Percentiles rank a stretch among this genome's conserved stretches.
phyloP scores from a whole-genome alignment of 2,113 vertebrate species.

The Ophthalmolycus amberensis region DNA sequence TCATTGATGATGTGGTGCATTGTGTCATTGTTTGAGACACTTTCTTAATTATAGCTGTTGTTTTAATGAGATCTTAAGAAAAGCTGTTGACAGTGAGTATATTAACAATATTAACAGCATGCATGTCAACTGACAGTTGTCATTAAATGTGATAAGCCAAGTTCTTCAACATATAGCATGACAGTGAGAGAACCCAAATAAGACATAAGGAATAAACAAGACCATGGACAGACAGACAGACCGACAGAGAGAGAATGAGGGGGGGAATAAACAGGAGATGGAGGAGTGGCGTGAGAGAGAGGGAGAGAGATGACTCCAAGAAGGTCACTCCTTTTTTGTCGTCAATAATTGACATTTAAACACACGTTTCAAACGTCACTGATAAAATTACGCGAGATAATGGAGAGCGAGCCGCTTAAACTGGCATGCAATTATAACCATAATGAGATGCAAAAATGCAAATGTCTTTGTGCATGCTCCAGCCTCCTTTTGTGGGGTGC shows the following conservation, averaged over 20 bases:
- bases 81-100: slow-evolving; percentile 55
- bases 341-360: slow-evolving; percentile 98
- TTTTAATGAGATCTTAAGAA: slow-evolving; percentile 61
- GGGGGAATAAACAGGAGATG: slow-evolving; percentile 22
- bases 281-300: slow-evolving; percentile 47
- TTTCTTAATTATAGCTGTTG: slow-evolving; percentile 36
- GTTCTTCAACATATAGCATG: slow-evolving; percentile 38
- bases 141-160: slow-evolving; percentile 39
- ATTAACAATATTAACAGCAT: slow-evolving; percentile 58
- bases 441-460: slow-evolving; percentile 99
- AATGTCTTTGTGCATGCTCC: slow-evolving; percentile 89
- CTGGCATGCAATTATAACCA: slow-evolving; percentile 92
- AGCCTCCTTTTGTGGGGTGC: slow-evolving; percentile 92
- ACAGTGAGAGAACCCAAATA: slow-evolving; percentile 25
- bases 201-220: slow-evolving; percentile 40
- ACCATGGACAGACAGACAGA: slow-evolving; percentile 9
- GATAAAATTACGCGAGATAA: slow-evolving; percentile 94
- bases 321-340: slow-evolving; percentile 94
- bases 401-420: slow-evolving; percentile 87
- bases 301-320: slow-evolving; percentile 83
- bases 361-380: slow-evolving; percentile 91
- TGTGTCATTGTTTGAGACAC: slow-evolving; percentile 19
- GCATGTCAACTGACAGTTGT: slow-evolving; percentile 45
- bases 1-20: slow-evolving; percentile 14
- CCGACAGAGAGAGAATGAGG: slow-evolving; percentile 42